Percentiles rank a stretch among this genome's conserved stretches.
phyloP scores from a whole-genome alignment of 2,888 invertebrate genomes.

The Eurytoma californica region DNA sequence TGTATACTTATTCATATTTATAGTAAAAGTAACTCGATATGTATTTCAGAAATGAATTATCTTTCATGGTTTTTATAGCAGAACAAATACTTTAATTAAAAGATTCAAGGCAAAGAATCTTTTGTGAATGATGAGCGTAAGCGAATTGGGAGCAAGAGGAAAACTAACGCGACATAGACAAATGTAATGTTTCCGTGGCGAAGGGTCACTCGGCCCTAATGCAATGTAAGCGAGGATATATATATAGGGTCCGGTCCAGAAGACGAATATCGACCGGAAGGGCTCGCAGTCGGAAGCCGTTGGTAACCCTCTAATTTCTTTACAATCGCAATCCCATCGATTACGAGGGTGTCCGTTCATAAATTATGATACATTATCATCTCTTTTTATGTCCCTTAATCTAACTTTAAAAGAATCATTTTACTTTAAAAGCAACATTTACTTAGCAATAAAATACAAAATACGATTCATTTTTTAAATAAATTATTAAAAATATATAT shows the following conservation, averaged over 20 bases:
- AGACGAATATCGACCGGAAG: conserved; percentile 74
- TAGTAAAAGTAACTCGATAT: background rate
- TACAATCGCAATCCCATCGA: conserved; percentile 73
- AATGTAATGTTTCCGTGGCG: conserved; percentile 63
- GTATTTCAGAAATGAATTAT: conserved; percentile 5
- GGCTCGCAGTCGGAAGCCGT: conserved; percentile 63
- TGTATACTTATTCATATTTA: conserved; percentile 1
- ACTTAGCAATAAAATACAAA: background rate
- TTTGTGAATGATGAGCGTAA: conserved; percentile 13
- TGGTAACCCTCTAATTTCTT: conserved; percentile 74
- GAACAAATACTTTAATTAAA: background rate
- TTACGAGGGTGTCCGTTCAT: conserved; percentile 66
- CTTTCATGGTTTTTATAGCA: conserved; percentile 6
- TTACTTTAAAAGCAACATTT: background rate
- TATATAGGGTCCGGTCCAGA: conserved; percentile 62
- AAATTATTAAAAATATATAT: too few relatives aligned
- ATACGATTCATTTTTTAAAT: background rate
- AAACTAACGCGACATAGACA: conserved; percentile 59
- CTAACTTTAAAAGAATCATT: background rate
- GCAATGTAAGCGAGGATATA: conserved; percentile 48
- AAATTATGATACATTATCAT: conserved; percentile 52
- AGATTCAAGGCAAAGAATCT: too few relatives aligned
- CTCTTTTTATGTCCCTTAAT: background rate
- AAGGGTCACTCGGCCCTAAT: conserved; percentile 64
- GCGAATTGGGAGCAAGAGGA: conserved; percentile 19